phyloP scores from a whole-genome alignment of 2,797 vertebrate genomes.

The Pantherophis alleghaniensis region DNA sequence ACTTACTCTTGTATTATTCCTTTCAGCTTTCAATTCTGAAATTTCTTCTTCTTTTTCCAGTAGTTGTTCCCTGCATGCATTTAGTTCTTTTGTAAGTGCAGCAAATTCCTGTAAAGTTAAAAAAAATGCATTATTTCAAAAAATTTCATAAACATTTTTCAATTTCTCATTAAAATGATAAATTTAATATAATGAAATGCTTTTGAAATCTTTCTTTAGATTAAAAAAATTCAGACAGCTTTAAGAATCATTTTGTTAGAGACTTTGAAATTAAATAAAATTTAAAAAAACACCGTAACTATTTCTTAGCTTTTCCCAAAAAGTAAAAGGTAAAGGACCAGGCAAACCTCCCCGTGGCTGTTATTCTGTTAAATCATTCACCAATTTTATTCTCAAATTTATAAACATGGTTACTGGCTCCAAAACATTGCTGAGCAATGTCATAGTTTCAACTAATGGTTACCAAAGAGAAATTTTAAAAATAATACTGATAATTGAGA shows the following conservation, averaged over 20 bases:
- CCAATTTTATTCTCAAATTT: not conserved
- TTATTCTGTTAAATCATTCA: not conserved
- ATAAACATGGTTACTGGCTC: not conserved
- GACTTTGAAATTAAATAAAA: not conserved
- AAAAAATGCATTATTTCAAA: slow-evolving; percentile 34
- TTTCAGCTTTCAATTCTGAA: slow-evolving; percentile 97
- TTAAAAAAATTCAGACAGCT: not conserved
- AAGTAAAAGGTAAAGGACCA: not conserved
- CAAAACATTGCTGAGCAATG: not conserved
- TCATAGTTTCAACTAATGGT: not conserved
- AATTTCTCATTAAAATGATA: not conserved
- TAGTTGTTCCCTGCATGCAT: slow-evolving; percentile 93
- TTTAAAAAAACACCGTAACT: not conserved
- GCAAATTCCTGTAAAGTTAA: slow-evolving; percentile 89
- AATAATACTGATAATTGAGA: not conserved
- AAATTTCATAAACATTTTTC: not conserved
- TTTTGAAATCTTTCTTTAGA: not conserved
- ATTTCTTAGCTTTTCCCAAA: not conserved
- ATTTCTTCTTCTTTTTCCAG: slow-evolving; percentile 99
- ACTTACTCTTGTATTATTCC: slow-evolving; percentile 98
- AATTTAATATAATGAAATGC: not conserved
- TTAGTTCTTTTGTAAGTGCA: slow-evolving; percentile 96
- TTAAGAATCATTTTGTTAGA: not conserved
- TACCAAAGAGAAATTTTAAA: not conserved
- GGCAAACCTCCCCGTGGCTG: not conserved